These are phyloP conservation scores for Piscicola geometra DNA, from an alignment of 2,888 invertebrate species.

Conservation along the genomic window DNA sequence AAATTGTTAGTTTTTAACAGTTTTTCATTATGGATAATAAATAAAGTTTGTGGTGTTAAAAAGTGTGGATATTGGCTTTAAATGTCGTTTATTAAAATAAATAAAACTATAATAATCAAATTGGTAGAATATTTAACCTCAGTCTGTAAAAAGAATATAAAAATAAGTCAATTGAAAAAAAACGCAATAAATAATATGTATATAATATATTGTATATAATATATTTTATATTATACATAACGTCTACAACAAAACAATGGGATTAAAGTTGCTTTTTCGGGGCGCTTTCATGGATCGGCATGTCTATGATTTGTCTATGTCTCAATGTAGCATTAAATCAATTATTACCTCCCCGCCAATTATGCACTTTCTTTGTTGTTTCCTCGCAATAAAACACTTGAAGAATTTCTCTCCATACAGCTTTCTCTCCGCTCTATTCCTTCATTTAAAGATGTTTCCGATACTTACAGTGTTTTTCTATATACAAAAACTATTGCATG, in stretches of 20 bases:
- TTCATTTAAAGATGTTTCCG: background rate
- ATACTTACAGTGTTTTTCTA: background rate
- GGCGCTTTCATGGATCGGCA: background rate
- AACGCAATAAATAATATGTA: no score
- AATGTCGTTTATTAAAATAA: background rate
- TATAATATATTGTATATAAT: no score
- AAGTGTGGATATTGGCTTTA: no score
- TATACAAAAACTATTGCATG: background rate
- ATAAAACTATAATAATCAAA: background rate
- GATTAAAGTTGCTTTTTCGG: background rate
- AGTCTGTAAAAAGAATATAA: background rate
- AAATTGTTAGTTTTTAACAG: no score
- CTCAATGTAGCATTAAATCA: background rate
- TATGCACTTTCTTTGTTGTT: background rate
- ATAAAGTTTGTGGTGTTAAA: no score
- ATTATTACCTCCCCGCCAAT: background rate
- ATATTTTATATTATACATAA: no score
- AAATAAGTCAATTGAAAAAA: background rate
- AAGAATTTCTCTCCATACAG: background rate
- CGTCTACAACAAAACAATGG: background rate
- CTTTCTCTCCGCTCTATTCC: background rate
- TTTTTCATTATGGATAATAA: no score
- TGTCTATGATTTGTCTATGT: background rate
- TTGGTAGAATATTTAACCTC: background rate
- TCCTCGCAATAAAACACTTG: background rate